A percentile compares a stretch with the other conserved stretches of the same genome.
phyloP scores from a whole-genome alignment of 2,113 vertebrate genomes.

The Pantherophis guttatus region DNA sequence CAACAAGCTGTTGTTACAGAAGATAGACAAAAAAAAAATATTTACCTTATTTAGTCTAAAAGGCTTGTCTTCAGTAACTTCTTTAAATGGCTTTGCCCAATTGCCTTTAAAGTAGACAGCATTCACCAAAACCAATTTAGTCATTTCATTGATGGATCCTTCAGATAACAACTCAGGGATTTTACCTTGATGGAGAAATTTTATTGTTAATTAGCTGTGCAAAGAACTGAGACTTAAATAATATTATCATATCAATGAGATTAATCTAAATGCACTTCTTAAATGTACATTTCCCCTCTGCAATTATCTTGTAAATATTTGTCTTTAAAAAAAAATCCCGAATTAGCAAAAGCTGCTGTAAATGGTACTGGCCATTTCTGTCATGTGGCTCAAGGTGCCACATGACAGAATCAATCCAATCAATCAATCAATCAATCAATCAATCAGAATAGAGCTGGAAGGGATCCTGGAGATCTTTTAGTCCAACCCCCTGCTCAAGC shows the following conservation, averaged over 20 bases:
- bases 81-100: conserved; percentile 79
- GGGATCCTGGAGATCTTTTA: no score
- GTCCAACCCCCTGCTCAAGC: no score
- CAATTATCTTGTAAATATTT: background rate
- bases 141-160: conserved; percentile 71
- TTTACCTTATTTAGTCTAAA: conserved; percentile 75
- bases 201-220: background rate
- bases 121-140: conserved; percentile 85
- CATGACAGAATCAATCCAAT: background rate
- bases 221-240: background rate
- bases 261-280: background rate
- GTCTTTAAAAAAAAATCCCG: background rate
- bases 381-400: background rate
- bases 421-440: no score
- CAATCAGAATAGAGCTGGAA: no score
- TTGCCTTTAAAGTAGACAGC: conserved; percentile 95
- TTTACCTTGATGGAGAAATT: conserved; percentile 74
- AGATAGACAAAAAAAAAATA: background rate
- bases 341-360: background rate
- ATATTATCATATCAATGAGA: no score
- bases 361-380: background rate
- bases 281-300: background rate
- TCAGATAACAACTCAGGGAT: conserved; percentile 85
- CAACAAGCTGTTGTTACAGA: background rate
- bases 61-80: conserved; percentile 71